A percentile compares a stretch with the other conserved stretches of the same genome.
These are phyloP conservation scores for Drosophila kepulauana DNA, from an alignment of 1,140 invertebrate species.

Conservation along the genomic window DNA sequence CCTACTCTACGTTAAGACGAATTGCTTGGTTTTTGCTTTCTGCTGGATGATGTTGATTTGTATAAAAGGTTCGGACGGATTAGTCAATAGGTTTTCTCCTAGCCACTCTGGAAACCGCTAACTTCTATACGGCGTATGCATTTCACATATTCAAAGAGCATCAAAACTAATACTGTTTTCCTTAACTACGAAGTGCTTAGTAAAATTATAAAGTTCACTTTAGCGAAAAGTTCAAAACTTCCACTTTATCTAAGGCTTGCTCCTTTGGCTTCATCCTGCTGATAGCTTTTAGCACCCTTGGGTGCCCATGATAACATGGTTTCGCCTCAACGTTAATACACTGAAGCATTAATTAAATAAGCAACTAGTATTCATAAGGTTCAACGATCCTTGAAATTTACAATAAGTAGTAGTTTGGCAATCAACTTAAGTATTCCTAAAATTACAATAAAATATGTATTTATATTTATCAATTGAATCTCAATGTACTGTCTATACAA, in stretches of 20 bases:
- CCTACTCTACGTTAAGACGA: slow-evolving; percentile 86
- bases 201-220: not conserved
- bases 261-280: slow-evolving; percentile 58
- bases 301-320: slow-evolving; percentile 39
- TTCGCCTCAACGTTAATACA: not conserved
- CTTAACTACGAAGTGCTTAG: slow-evolving; percentile 49
- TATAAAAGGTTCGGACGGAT: slow-evolving; percentile 32
- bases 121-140: slow-evolving; percentile 86
- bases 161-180: slow-evolving; percentile 37
- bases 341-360: too few species aligned
- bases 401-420: too few species aligned
- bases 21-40: slow-evolving; percentile 87
- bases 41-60: slow-evolving; percentile 90
- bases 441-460: too few species aligned
- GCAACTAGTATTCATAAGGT: too few species aligned
- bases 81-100: slow-evolving; percentile 15
- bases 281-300: slow-evolving; percentile 51
- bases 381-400: too few species aligned
- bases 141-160: slow-evolving; percentile 80
- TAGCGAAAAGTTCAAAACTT: slow-evolving; percentile 39
- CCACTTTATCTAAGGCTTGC: slow-evolving; percentile 57
- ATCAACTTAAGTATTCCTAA: too few species aligned
- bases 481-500: too few species aligned
- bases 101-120: slow-evolving; percentile 85
- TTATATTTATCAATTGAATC: too few species aligned